These are phyloP conservation scores for Cosmopolites sordidus DNA, from an alignment of 2,888 invertebrate species.

Conservation along the genomic window DNA sequence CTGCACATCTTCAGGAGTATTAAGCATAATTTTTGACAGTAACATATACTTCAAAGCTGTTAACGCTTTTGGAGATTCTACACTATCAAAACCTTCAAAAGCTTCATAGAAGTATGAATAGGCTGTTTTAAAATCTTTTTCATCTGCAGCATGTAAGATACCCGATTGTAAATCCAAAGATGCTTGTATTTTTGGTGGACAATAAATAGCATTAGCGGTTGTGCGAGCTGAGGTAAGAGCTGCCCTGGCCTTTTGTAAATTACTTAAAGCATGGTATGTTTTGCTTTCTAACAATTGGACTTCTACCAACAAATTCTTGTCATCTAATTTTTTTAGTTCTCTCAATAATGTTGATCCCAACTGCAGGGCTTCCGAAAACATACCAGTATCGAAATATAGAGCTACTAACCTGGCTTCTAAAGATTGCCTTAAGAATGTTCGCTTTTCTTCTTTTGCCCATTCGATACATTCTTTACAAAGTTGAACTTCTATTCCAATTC, in stretches of 20 bases:
- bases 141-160: slow-evolving; percentile 98
- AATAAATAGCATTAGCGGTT: slow-evolving; percentile 99
- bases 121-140: slow-evolving; percentile 98
- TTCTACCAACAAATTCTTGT: slow-evolving; percentile 97
- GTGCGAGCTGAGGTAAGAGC: slow-evolving; percentile 97
- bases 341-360: slow-evolving; percentile 82
- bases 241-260: slow-evolving; percentile 93
- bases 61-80: slow-evolving; percentile 86
- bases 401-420: slow-evolving; percentile 93
- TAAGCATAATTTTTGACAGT: slow-evolving; percentile 96
- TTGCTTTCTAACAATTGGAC: slow-evolving; percentile 97
- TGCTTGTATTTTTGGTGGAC: slow-evolving; percentile 97
- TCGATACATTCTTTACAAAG: slow-evolving; percentile 97
- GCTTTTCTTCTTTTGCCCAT: slow-evolving; percentile 97
- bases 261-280: slow-evolving; percentile 95
- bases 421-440: slow-evolving; percentile 95
- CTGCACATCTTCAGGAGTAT: slow-evolving; percentile 92
- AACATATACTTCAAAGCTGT: slow-evolving; percentile 99
- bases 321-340: slow-evolving; percentile 98
- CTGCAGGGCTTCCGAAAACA: slow-evolving; percentile 81
- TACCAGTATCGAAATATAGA: slow-evolving; percentile 87
- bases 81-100: slow-evolving; percentile 92
- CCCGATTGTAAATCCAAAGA: slow-evolving; percentile 95
- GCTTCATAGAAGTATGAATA: slow-evolving; percentile 98
- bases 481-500: slow-evolving; percentile 90